These are phyloP conservation scores for Chaetorhynchus papuensis DNA, from an alignment of 2,113 vertebrate genomes.

Conservation along the genomic window DNA sequence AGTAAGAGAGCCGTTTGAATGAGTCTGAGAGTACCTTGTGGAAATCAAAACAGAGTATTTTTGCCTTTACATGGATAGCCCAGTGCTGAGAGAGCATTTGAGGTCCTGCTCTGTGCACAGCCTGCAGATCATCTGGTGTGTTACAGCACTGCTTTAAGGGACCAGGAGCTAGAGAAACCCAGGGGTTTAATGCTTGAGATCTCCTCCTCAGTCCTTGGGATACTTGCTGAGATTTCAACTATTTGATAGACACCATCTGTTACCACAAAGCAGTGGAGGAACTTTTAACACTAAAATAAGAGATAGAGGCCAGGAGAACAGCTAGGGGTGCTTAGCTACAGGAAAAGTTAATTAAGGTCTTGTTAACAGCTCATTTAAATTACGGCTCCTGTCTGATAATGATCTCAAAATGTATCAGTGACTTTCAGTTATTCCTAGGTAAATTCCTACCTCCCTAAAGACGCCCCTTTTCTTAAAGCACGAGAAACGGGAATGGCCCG, in stretches of 20 bases:
- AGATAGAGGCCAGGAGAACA: not conserved
- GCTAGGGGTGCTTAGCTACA: not conserved
- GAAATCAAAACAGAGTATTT: not conserved
- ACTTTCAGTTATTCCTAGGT: not conserved
- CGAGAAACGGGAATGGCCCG: not conserved
- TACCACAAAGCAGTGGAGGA: not conserved
- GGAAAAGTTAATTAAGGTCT: not conserved
- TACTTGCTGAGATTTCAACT: not conserved
- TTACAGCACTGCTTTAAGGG: not conserved
- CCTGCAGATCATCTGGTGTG: not conserved
- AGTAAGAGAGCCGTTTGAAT: not conserved
- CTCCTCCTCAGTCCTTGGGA: not conserved
- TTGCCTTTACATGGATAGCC: not conserved
- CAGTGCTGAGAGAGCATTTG: not conserved
- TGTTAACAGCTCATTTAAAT: not conserved
- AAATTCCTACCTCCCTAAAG: constrained; percentile 1
- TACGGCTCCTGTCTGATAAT: not conserved
- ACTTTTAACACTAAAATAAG: not conserved
- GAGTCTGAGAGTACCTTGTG: not conserved
- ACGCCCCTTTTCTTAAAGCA: not conserved
- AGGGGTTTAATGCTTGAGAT: not conserved
- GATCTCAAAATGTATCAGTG: not conserved
- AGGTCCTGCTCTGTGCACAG: not conserved
- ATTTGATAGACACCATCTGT: not conserved
- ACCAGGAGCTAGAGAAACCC: not conserved